Base-by-base conservation (phyloP, 2,113 vertebrate genomes). In the Sitta europaea region DNA sequence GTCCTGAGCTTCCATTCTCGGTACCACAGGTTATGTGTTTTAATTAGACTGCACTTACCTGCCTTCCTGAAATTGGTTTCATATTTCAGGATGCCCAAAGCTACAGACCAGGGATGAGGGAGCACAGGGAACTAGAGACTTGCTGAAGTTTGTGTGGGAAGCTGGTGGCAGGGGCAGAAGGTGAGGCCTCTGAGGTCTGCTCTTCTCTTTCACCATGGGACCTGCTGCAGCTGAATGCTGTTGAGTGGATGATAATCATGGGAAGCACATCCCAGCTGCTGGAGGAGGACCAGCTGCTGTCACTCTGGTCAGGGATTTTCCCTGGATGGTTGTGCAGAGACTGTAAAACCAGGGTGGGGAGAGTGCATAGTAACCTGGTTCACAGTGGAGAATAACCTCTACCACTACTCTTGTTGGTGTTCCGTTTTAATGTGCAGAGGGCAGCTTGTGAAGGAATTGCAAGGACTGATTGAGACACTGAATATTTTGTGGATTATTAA, bases 351-450 rank as follows among this genome's bases (percentile, higher is more conserved):
- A 40, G 24, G 5, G 4, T 54, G 33, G 33, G 42, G 6, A 50
- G 29, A 31, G 21, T 28, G 18, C 21, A 47, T 38, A 55, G 27
- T 42, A 75, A 72, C 14, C 1, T 3, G 2, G 21, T 48, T 88
- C 31, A 23, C 50, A 10, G 53, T 9, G n/a, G 35, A 80, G 48
- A 80, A 16, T 22, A 73, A 74, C 17, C 27, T 77, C 43, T 38
- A 2, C 1, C 0, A 0, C 22, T 63, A 0, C 6, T 65, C 29
- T 35, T 61, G 9, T 18, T 55, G 29, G 7, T 63, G 36, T 63
- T 15, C 10, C 16, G 43, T 83, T 86, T 47, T 40, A 28, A 25
- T 23, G 42, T 18, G 5, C 36, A 10, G 4, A 6, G 24, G 43
- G n/a, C 50, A 78, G 51, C n/a, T 88, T 6, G 3, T 59, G 42